Conservation (phyloP, 1,140 invertebrate genomes). For the Charaxes varanes region DNA sequence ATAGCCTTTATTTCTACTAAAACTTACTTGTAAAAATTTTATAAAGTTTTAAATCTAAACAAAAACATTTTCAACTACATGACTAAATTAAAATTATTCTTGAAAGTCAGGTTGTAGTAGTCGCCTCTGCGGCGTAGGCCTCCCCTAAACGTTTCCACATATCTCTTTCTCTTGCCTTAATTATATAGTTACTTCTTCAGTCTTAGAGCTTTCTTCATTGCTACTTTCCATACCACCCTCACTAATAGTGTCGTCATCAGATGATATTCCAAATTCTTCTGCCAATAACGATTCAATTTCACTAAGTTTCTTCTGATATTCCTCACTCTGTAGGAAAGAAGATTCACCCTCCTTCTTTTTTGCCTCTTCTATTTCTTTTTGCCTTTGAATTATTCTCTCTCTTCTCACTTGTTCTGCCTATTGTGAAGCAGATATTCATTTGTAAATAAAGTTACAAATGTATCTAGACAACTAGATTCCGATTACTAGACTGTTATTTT, state of each 20-base stretch:
- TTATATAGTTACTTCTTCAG: constrained; percentile 60
- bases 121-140: too few relatives aligned
- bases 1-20: too few relatives aligned
- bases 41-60: too few relatives aligned
- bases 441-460: background rate
- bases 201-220: constrained; percentile 69
- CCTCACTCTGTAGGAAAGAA: constrained; percentile 77
- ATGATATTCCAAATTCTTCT: constrained; percentile 64
- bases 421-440: too few relatives aligned
- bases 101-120: too few relatives aligned
- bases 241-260: constrained; percentile 65
- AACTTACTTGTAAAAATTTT: too few relatives aligned
- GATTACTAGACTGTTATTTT: too few relatives aligned
- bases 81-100: too few relatives aligned
- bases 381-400: constrained; percentile 68
- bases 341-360: constrained; percentile 77
- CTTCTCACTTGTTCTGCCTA: constrained; percentile 66
- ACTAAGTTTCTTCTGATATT: constrained; percentile 66
- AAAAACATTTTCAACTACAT: too few relatives aligned
- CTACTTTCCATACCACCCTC: constrained; percentile 70
- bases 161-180: too few relatives aligned
- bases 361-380: constrained; percentile 73
- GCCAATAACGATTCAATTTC: constrained; percentile 62
- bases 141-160: too few relatives aligned
- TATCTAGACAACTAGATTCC: background rate